Evolutionary conservation across 2,888 invertebrate genomes (phyloP), one percentile per base, ranked within the genome.

Genomic region (Latrodectus hesperus): DNA sequence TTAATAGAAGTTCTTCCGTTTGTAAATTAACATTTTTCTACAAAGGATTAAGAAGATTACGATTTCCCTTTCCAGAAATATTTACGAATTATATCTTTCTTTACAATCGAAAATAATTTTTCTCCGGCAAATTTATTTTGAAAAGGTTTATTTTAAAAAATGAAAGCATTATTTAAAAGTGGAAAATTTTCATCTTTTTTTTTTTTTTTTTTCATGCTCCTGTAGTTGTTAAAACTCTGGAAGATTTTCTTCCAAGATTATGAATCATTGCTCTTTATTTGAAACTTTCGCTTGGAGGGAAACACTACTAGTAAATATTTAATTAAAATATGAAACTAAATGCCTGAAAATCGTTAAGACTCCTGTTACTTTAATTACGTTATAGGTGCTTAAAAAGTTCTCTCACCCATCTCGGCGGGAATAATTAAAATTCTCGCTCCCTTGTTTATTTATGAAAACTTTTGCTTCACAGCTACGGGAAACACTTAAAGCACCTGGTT

Each of bases 301-400:
- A 12, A 60, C n/a, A n/a, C n/a, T 6, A 16, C 60, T 16, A 60
- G 60, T n/a, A 60, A 60, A 60, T 38, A 38, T 60, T 60, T 60
- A 60, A 60, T 60, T 60, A 60, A 60, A 60, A 60, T 60, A 16
- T 60, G 60, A 60, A 60, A n/a, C 12, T 60, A 60, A 38, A 60
- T 60, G n/a, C n/a, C 60, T 60, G 60, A 60, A 60, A 60, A 60
- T 60, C 60, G 60, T n/a, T 16, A 60, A 60, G n/a, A n/a, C 60
- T 60, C 14, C n/a, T 60, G 60, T n/a, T 16, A 60, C 12, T 60
- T 60, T 60, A 60, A 60, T 60, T 60, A 60, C 60, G n/a, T 60
- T n/a, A 16, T 60, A 60, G 14, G 38, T 16, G 60, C 60, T 60
- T 60, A 16, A 60, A 60, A n/a, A 60, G 60, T n/a, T 60, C n/a